Evolutionary conservation across 2,888 invertebrate species (phyloP).

Genomic region (Plagodis pulveraria): DNA sequence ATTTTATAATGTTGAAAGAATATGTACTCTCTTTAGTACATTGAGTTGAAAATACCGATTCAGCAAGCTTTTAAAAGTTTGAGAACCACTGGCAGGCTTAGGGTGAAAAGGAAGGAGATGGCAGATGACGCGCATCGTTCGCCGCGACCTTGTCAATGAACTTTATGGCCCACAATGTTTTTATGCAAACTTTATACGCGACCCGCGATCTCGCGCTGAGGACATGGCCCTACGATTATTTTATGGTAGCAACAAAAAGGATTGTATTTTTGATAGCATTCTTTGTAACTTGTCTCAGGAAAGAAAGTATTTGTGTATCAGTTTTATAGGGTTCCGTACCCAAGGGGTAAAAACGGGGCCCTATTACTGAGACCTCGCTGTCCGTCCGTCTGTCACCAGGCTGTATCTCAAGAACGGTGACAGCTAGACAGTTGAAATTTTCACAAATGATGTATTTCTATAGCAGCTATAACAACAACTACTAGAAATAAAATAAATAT

Average conservation of each 20-base stretch:
- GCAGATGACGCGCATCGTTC: conserved; percentile 20
- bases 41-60: too few relatives aligned
- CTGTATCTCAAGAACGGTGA: too few relatives aligned
- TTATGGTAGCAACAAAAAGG: conserved; percentile 35
- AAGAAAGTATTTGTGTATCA: conserved; percentile 12
- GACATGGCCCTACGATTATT: conserved; percentile 27
- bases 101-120: conserved; percentile 41
- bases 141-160: conserved; percentile 40
- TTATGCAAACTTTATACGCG: conserved; percentile 39
- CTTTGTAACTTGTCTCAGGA: conserved; percentile 12
- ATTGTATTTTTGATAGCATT: conserved; percentile 29
- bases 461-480: too few relatives aligned
- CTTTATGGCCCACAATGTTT: conserved; percentile 44
- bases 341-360: too few relatives aligned
- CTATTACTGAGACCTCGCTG: too few relatives aligned
- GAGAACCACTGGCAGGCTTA: conserved; percentile 27
- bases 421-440: too few relatives aligned
- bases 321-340: too few relatives aligned
- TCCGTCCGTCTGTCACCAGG: too few relatives aligned
- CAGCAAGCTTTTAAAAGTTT: conserved; percentile 12
- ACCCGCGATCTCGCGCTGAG: conserved; percentile 19
- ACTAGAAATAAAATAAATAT: too few relatives aligned
- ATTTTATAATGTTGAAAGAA: too few relatives aligned
- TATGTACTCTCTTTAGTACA: too few relatives aligned
- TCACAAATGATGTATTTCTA: too few relatives aligned